Base-by-base conservation (phyloP, 1,140 invertebrate species). In the Stratiolaelaps scimitus region DNA sequence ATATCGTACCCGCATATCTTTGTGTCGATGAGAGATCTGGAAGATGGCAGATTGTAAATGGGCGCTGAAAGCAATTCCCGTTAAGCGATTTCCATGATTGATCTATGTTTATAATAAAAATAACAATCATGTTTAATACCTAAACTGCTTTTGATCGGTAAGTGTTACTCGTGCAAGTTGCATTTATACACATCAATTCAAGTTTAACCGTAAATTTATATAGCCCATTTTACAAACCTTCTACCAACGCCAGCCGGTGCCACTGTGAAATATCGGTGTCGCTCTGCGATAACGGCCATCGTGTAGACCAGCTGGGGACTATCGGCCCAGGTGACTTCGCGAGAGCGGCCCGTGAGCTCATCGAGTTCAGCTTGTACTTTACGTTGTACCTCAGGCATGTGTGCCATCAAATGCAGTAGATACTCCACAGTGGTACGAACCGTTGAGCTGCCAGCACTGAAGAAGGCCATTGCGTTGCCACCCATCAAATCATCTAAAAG, bases 291-390 rank as follows among this genome's bases (percentile, higher is more conserved):
- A 7, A 64, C 44, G 6, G 69, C 69, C 20, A 69, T 48, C 7
- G 71, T 68, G 43, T 70, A 74, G 15, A 71, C 70, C 47, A 75
- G 66, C 10, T 67, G 64, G 13, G 28, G 56, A 30, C 26, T 20
- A 30, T 68, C 71, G 17, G 29, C 45, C 65, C 68, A 68, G 1
- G 69, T 67, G 1, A 71, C 72, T 10, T 67, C 56, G 28, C 69
- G 64, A 17, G 71, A 69, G 64, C 47, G 29, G 5, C 73, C 73
- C 19, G 75, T 66, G 2, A 71, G 67, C 2, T 65, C n/a, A 66
- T 75, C 72, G 23, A 77, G 68, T 65, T 77, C 76, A n/a, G 71
- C 43, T 43, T 74, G 74, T 2, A 75, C 65, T 43, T 67, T 68
- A 19, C 67, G 47, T 67, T 76, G 74, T 19, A 70, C 60, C 7